Conservation (phyloP, 2,113 vertebrate genomes). For the Cromileptes altivelis region DNA sequence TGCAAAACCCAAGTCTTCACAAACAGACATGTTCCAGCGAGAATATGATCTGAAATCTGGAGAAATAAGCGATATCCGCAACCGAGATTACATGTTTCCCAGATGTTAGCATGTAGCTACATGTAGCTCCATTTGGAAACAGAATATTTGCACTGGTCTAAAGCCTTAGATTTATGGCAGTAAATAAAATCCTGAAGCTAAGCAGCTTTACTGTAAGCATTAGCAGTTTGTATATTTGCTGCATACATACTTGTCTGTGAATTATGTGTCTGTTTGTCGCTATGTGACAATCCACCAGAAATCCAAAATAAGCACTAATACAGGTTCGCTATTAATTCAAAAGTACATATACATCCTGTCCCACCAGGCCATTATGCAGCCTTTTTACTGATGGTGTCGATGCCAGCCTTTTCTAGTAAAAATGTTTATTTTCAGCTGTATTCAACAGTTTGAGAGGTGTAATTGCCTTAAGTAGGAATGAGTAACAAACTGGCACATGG, state of each 20-base stretch:
- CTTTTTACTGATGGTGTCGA: slow-evolving; percentile 15
- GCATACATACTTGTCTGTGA: neutral
- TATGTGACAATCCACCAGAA: neutral
- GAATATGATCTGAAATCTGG: too few relatives aligned
- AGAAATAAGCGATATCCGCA: too few relatives aligned
- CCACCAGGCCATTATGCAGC: neutral
- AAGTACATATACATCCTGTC: neutral
- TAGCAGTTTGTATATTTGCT: neutral
- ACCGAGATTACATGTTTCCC: too few relatives aligned
- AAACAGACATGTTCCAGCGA: too few relatives aligned
- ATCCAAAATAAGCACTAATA: neutral
- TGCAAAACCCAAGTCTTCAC: too few relatives aligned
- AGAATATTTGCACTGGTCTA: too few relatives aligned
- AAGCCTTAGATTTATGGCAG: too few relatives aligned
- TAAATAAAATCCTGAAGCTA: neutral
- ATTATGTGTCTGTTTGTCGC: neutral
- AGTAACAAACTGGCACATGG: slow-evolving; percentile 31
- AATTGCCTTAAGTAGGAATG: slow-evolving; percentile 30
- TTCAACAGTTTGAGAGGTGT: slow-evolving; percentile 28
- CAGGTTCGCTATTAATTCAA: slow-evolving; percentile 7
- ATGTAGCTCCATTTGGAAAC: too few relatives aligned
- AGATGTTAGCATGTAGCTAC: too few relatives aligned
- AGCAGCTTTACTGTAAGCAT: neutral
- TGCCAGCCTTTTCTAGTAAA: slow-evolving; percentile 21
- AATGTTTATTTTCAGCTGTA: slow-evolving; percentile 45